A percentile compares a stretch with the other conserved stretches of the same genome.
Evolutionary conservation across 1,140 invertebrate genomes (phyloP).

Genomic region (Phymastichus coffea): DNA sequence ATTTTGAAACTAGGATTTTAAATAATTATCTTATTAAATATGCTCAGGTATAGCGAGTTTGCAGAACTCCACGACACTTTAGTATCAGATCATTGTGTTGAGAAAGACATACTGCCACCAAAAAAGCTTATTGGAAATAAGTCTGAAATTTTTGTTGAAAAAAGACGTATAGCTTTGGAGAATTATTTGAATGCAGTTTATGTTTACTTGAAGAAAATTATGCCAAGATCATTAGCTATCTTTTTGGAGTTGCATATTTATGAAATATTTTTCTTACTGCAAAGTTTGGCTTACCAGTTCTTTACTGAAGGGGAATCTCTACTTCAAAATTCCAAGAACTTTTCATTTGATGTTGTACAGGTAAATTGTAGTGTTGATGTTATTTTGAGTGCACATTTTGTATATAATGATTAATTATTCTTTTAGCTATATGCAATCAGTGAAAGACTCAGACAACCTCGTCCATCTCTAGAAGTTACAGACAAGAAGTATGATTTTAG

Average conservation of each 20-base stretch:
- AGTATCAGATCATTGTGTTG: slow-evolving; percentile 73
- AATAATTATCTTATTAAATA: background rate
- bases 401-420: slow-evolving; percentile 21
- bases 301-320: slow-evolving; percentile 70
- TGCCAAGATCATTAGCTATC: slow-evolving; percentile 73
- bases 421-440: slow-evolving; percentile 84
- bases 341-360: slow-evolving; percentile 72
- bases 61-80: slow-evolving; percentile 82
- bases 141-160: slow-evolving; percentile 81
- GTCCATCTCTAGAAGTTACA: slow-evolving; percentile 70
- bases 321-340: slow-evolving; percentile 61
- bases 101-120: slow-evolving; percentile 82
- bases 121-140: slow-evolving; percentile 86
- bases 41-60: slow-evolving; percentile 87
- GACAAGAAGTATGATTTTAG: slow-evolving; percentile 79
- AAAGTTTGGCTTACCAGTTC: slow-evolving; percentile 73
- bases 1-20: background rate
- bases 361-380: slow-evolving; percentile 50
- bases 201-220: slow-evolving; percentile 69
- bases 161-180: slow-evolving; percentile 75
- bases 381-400: background rate
- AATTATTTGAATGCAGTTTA: slow-evolving; percentile 78
- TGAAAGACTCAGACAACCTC: slow-evolving; percentile 81
- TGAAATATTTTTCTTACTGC: slow-evolving; percentile 79
- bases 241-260: slow-evolving; percentile 82